Conservation (phyloP, 2,113 vertebrate species). For the Gila orcuttii region DNA sequence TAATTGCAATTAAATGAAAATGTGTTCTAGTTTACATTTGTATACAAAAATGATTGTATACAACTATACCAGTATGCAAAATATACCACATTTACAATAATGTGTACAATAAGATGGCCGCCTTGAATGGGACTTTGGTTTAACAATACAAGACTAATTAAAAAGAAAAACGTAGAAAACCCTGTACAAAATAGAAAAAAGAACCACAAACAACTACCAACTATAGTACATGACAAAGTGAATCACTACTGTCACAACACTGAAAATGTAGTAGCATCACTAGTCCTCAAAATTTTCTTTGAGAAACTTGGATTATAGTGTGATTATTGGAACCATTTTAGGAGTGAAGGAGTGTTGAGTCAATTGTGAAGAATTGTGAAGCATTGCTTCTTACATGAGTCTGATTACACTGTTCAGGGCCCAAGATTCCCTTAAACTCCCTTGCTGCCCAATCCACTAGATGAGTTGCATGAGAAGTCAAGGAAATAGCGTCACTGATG, state of each 20-base stretch:
- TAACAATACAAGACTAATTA: not conserved
- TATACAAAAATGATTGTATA: not conserved
- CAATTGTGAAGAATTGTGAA: not conserved
- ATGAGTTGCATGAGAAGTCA: not conserved
- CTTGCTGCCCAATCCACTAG: slow-evolving; percentile 5
- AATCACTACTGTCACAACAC: not conserved
- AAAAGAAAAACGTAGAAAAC: not conserved
- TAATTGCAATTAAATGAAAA: too few relatives aligned
- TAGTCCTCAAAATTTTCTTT: not conserved
- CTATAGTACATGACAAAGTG: not conserved
- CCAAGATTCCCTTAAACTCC: not conserved
- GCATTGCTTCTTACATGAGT: not conserved
- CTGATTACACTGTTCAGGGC: not conserved
- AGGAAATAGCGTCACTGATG: not conserved
- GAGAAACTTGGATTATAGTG: not conserved
- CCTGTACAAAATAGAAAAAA: not conserved
- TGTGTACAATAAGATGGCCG: not conserved
- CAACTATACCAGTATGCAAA: not conserved
- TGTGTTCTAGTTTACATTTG: too few relatives aligned
- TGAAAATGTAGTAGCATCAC: not conserved
- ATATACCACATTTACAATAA: not conserved
- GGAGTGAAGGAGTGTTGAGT: not conserved
- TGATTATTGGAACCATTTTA: not conserved
- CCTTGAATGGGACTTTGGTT: not conserved
- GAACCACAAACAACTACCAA: not conserved